Conservation (phyloP, 2,113 vertebrate genomes). For the Felis chaus region DNA sequence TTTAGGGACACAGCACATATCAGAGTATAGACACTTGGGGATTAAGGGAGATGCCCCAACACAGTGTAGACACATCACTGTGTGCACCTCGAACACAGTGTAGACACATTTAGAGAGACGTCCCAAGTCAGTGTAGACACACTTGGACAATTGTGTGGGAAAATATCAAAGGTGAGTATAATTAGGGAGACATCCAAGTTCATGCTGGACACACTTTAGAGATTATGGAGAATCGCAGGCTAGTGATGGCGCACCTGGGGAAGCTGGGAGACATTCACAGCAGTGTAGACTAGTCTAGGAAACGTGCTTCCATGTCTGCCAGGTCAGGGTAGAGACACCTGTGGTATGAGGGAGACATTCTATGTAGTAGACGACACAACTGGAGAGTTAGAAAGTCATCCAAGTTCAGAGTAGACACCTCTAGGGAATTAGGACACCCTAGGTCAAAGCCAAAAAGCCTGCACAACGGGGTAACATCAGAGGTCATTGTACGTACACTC, state of each 20-base stretch:
- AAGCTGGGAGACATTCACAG: not conserved
- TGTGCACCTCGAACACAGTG: not conserved
- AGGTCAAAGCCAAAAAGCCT: not conserved
- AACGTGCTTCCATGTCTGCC: not conserved
- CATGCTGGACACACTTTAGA: not conserved
- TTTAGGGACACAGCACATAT: not conserved
- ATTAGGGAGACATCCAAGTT: not conserved
- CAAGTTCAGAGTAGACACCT: not conserved
- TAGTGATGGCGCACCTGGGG: not conserved
- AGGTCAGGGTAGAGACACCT: not conserved
- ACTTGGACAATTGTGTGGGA: not conserved
- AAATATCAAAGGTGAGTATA: not conserved
- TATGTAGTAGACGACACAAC: not conserved
- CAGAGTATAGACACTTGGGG: not conserved
- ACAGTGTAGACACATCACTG: not conserved
- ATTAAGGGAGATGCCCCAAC: not conserved
- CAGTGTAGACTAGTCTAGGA: not conserved
- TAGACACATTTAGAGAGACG: not conserved
- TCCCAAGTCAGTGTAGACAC: not conserved
- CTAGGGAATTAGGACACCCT: not conserved
- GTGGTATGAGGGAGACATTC: not conserved
- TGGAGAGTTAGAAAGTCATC: not conserved
- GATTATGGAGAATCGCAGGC: not conserved
- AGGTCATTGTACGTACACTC: not conserved
- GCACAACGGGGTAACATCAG: not conserved